A percentile compares a stretch with the other conserved stretches of the same genome.
phyloP scores from a whole-genome alignment of 2,888 invertebrate species.

The Morpho achilles region DNA sequence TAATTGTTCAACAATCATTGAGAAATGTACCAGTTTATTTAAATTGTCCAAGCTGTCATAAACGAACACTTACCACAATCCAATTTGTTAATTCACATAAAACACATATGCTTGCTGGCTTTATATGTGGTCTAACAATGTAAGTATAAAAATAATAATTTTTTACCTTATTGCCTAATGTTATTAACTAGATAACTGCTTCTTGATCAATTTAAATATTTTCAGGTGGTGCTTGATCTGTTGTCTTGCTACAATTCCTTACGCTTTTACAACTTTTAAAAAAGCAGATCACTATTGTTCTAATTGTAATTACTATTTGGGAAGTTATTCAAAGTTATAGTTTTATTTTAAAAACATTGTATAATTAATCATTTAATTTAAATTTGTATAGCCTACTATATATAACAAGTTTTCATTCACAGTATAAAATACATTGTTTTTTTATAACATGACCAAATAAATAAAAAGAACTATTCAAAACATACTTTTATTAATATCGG shows the following conservation, averaged over 20 bases:
- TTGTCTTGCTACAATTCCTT: constrained; percentile 63
- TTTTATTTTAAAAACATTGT: neutral
- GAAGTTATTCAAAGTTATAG: constrained; percentile 48
- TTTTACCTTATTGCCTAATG: too few relatives aligned
- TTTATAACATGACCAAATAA: too few relatives aligned
- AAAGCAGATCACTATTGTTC: constrained; percentile 63
- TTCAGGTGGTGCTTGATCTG: constrained; percentile 69
- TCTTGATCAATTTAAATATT: constrained; percentile 21
- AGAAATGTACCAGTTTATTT: constrained; percentile 47
- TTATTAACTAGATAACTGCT: too few relatives aligned
- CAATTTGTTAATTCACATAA: constrained; percentile 55
- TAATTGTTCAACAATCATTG: constrained; percentile 48
- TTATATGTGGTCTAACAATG: constrained; percentile 63
- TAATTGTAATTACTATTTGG: constrained; percentile 56
- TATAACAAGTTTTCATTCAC: constrained; percentile 96
- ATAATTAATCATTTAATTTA: constrained; percentile 48
- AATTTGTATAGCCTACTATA: constrained; percentile 91
- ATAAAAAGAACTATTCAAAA: neutral
- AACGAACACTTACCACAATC: constrained; percentile 55
- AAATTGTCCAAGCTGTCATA: constrained; percentile 53
- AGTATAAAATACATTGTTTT: constrained; percentile 47
- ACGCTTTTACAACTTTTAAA: constrained; percentile 52
- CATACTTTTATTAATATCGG: constrained; percentile 1
- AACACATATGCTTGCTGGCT: constrained; percentile 67
- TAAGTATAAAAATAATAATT: constrained; percentile 39